Conservation (phyloP, 2,113 vertebrate genomes). For the Sander lucioperca region DNA sequence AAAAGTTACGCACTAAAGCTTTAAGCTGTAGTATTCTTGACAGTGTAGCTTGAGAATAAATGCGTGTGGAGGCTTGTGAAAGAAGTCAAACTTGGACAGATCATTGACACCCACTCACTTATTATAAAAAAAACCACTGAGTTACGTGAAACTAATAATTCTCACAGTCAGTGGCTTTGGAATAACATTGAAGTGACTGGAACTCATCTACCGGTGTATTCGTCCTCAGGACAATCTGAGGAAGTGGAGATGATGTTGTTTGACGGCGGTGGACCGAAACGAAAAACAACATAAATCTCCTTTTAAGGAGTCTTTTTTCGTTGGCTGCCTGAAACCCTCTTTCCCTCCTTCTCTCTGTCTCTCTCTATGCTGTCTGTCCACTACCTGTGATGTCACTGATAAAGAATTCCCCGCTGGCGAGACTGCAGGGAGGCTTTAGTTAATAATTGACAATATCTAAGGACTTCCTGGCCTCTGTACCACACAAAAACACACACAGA, state of each 20-base stretch:
- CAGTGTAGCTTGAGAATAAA: slow-evolving; percentile 11
- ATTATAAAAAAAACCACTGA: background rate
- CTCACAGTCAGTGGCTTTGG: slow-evolving; percentile 16
- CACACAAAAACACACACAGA: slow-evolving; percentile 14
- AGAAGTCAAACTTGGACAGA: slow-evolving; percentile 13
- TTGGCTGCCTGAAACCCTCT: slow-evolving; percentile 27
- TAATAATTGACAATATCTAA: slow-evolving; percentile 77
- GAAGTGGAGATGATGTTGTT: slow-evolving; percentile 60
- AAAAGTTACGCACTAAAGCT: no score
- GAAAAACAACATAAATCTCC: slow-evolving; percentile 58
- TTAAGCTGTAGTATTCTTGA: background rate
- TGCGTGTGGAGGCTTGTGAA: background rate
- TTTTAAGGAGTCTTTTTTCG: slow-evolving; percentile 63
- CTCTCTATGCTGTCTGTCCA: slow-evolving; percentile 16
- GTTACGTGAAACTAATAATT: background rate
- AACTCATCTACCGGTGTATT: slow-evolving; percentile 34
- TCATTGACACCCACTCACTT: slow-evolving; percentile 8
- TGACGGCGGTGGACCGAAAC: slow-evolving; percentile 23
- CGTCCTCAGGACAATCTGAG: slow-evolving; percentile 66
- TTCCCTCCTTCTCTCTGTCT: background rate
- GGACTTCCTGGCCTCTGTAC: slow-evolving; percentile 13
- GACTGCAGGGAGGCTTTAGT: slow-evolving; percentile 55
- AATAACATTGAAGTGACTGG: slow-evolving; percentile 11
- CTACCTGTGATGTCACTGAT: slow-evolving; percentile 71
- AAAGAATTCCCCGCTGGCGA: slow-evolving; percentile 68